phyloP scores from a whole-genome alignment of 2,797 vertebrate species.

The Psittacula derbiana region DNA sequence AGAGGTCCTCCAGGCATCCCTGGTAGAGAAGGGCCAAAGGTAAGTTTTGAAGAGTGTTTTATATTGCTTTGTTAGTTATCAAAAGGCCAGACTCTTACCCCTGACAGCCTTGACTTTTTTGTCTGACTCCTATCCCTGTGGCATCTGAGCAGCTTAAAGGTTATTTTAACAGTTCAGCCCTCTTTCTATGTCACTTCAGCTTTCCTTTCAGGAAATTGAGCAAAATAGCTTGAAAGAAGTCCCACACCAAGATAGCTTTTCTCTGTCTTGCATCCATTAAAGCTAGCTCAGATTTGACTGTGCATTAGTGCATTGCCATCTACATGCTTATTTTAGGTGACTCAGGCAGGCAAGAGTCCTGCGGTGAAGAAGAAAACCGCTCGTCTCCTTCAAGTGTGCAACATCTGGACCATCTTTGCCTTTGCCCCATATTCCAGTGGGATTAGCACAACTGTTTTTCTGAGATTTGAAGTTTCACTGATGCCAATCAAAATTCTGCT shows the following conservation, averaged over 20 bases:
- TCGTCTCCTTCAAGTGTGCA: background rate
- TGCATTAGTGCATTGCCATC: background rate
- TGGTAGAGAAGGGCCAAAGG: slow-evolving; percentile 96
- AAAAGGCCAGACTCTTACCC: background rate
- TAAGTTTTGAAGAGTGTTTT: slow-evolving; percentile 63
- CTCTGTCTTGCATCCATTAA: background rate
- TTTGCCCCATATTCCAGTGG: background rate
- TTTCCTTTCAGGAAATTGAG: background rate
- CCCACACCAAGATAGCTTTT: background rate
- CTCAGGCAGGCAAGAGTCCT: background rate
- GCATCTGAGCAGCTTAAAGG: background rate
- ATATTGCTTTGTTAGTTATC: background rate
- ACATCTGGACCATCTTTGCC: background rate
- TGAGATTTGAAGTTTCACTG: background rate
- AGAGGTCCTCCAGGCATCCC: slow-evolving; percentile 91
- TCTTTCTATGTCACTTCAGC: background rate
- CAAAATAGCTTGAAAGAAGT: background rate
- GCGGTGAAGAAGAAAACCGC: rapidly evolving
- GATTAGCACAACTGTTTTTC: background rate
- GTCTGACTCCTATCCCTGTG: background rate
- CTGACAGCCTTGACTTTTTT: background rate
- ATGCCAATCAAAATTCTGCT: background rate
- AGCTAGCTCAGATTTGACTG: background rate
- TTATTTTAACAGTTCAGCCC: background rate
- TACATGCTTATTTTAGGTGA: background rate